Base-by-base conservation (phyloP, 2,113 vertebrate species). In the Salvelinus alpinus region DNA sequence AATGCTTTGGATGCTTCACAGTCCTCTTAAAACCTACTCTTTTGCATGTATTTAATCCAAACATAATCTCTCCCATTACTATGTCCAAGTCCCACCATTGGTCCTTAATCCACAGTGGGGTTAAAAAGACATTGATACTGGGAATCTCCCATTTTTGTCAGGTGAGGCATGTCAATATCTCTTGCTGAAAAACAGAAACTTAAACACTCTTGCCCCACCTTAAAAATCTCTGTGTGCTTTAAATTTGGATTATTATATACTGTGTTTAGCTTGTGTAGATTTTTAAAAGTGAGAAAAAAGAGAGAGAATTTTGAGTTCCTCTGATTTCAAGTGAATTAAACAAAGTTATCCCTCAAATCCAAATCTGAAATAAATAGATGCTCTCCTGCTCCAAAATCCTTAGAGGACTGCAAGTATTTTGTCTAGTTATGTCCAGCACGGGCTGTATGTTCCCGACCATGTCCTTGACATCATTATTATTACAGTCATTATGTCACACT, bases 261-360 rank as follows among this genome's bases (percentile, higher is more conserved):
- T 71, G 84, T 74, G 77, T 62, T 18, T 16, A 54, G 12, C 48
- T 54, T 54, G 48, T 54, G 48, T 54, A 79, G 69, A 71, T 79
- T 74, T 66, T 81, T 86, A 85, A 92, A 92, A 68, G 31, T 34
- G 25, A 89, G 82, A 90, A 83, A 88, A 88, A 86, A 86, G 84
- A 75, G 89, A 89, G 85, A 84, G 88, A 25, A 51, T 47, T 78
- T 77, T 75, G 57, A 68, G 64, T 47, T 77, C 69, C 73, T 82
- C 80, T 74, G 79, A 80, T 75, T 64, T 75, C 11, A n/a, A 81
- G 64, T 79, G 69, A 82, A 84, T 80, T 48, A 72, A 68, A 76
- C 54, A 64, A 60, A 78, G 65, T 80, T 34, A 34, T 83, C 79
- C 77, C 24, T 1, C 66, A 51, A 51, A 51, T 51, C 11, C 48